Base-by-base conservation (phyloP, 2,113 vertebrate genomes). In the Synodontis membranacea region DNA sequence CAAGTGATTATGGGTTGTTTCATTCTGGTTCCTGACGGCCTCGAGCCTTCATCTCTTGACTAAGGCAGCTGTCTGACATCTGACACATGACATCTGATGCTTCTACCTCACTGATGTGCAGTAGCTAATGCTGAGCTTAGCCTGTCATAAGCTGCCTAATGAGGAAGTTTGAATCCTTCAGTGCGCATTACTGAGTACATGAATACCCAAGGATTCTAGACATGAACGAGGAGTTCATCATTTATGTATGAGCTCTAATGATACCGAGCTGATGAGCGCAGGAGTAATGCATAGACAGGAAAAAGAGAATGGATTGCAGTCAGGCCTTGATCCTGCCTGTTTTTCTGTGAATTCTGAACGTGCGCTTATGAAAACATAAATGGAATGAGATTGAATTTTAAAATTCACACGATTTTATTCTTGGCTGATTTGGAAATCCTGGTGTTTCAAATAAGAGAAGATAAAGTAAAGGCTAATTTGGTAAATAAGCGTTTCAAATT, bases 211-310 rank as follows among this genome's bases (percentile, higher is more conserved):
- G 21, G n/a, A 85, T 60, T 48, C 19, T 11, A 19, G 72, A 31
- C 66, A 66, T 81, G 54, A 72, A 76, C 34, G 25, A 83, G 66
- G 31, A 86, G 46, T 44, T 66, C 39, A 87, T 89, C 48, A 60
- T 85, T 85, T 82, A 89, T 68, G 31, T 23, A 82, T 17, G 5
- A 56, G 54, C 46, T 48, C 72, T 79, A 86, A 86, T 23, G 76
- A 78, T 70, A 25, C 76, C 19, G 5, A 17, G 82, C 39, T 78
- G 68, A 89, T 70, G 66, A 46, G 58, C 21, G 39, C 60, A 7
- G 23, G 56, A 58, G 21, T 39, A 80, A 39, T 1, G 42, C 19
- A 37, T 23, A 75, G 21, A 58, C 46, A 21, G 48, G 48, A 2
- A 21, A 50, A 52, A 34, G 82, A 21, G 28, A 46, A 31, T 1